These are phyloP conservation scores for Eudasyphora cyanicolor DNA, from an alignment of 2,888 invertebrate genomes.

Conservation along the genomic window DNA sequence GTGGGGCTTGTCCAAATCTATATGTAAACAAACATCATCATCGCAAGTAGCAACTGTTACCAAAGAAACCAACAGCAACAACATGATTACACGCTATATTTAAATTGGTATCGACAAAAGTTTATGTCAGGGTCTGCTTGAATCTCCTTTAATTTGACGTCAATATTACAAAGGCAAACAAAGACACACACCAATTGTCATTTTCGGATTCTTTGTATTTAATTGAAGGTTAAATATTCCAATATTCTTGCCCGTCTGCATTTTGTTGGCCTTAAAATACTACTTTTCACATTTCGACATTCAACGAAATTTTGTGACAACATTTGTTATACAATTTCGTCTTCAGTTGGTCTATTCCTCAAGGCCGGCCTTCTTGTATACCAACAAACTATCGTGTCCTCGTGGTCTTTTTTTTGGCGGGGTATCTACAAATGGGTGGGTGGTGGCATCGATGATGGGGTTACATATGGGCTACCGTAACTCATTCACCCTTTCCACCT, in stretches of 20 bases:
- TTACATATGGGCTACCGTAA: too few species aligned
- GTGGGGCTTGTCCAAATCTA: slow-evolving; percentile 27
- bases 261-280: not conserved
- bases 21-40: not conserved
- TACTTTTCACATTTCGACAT: not conserved
- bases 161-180: slow-evolving; percentile 21
- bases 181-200: not conserved
- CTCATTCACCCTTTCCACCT: too few species aligned
- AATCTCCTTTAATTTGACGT: slow-evolving; percentile 33
- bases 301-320: not conserved
- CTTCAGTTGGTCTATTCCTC: not conserved
- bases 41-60: too few species aligned
- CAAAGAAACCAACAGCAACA: not conserved
- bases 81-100: not conserved
- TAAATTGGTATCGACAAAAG: not conserved
- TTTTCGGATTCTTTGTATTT: slow-evolving; percentile 26
- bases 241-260: not conserved
- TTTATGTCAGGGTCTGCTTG: not conserved
- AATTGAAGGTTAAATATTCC: slow-evolving; percentile 42
- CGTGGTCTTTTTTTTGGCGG: too few species aligned
- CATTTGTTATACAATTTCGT: too few species aligned
- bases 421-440: too few species aligned
- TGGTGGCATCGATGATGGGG: not conserved
- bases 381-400: too few species aligned
- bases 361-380: not conserved